phyloP scores from a whole-genome alignment of 2,888 invertebrate genomes.

The Parnassius mnemosyne region DNA sequence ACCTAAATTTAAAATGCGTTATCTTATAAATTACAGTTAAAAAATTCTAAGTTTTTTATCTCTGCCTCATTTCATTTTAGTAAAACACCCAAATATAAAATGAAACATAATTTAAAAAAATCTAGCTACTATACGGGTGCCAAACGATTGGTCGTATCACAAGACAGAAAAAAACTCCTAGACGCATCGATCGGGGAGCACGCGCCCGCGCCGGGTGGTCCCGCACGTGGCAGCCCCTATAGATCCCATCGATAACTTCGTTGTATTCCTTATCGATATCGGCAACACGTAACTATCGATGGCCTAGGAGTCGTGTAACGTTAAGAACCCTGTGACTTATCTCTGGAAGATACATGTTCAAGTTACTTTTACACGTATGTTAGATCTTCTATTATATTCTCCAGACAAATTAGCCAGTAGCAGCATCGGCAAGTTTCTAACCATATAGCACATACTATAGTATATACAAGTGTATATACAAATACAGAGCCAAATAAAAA shows the following conservation, averaged over 20 bases:
- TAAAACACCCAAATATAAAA: too few species aligned
- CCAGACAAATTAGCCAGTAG: too few species aligned
- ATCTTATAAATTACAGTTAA: too few species aligned
- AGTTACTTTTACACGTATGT: too few species aligned
- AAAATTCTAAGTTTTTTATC: too few species aligned
- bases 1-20: too few species aligned
- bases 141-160: conserved; percentile 37
- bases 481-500: too few species aligned
- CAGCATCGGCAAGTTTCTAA: too few species aligned
- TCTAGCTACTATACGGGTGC: conserved; percentile 12
- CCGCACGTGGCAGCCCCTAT: conserved; percentile 74
- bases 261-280: conserved; percentile 48
- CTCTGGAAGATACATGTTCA: not conserved
- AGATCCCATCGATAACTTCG: conserved; percentile 40
- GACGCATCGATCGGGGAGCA: conserved; percentile 44
- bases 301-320: conserved; percentile 23
- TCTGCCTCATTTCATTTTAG: too few species aligned
- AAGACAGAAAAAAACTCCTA: conserved; percentile 43
- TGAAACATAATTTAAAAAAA: not conserved
- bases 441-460: too few species aligned
- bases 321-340: conserved; percentile 1
- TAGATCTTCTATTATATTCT: too few species aligned
- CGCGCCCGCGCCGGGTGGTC: conserved; percentile 69
- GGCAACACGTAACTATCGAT: conserved; percentile 44
- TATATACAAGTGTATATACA: too few species aligned